These are phyloP conservation scores for Eulemur rubriventer DNA, from an alignment of 2,797 vertebrate species.

Conservation along the genomic window DNA sequence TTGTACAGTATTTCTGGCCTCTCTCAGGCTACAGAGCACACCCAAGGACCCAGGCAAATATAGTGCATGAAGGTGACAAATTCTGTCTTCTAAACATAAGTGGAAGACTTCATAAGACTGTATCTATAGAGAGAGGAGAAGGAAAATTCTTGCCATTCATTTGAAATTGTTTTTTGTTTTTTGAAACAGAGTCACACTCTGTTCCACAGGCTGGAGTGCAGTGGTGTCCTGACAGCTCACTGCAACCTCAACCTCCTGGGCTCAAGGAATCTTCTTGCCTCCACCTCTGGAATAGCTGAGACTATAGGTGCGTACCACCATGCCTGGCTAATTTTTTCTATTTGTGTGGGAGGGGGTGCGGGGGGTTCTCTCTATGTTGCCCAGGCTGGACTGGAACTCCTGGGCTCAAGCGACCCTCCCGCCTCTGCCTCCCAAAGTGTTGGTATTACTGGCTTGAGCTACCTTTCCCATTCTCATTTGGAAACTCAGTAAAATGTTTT, in stretches of 20 bases:
- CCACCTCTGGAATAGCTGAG: not conserved
- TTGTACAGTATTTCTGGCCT: not conserved
- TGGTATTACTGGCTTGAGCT: not conserved
- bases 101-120: not conserved
- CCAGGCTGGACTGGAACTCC: not conserved
- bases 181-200: not conserved
- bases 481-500: slow-evolving; percentile 16
- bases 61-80: not conserved
- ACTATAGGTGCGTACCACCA: not conserved
- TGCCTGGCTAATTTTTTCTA: not conserved
- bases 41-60: not conserved
- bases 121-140: not conserved
- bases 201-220: not conserved
- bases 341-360: not conserved
- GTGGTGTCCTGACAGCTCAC: not conserved
- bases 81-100: not conserved
- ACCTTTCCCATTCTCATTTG: not conserved
- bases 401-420: not conserved
- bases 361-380: not conserved
- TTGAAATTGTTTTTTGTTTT: not conserved
- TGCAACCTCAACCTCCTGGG: not conserved
- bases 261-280: not conserved
- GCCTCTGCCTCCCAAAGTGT: not conserved
- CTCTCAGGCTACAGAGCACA: not conserved
- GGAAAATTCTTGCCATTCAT: not conserved